Evolutionary conservation across 2,888 invertebrate species (phyloP).

Genomic region (Neelides folsomi): DNA sequence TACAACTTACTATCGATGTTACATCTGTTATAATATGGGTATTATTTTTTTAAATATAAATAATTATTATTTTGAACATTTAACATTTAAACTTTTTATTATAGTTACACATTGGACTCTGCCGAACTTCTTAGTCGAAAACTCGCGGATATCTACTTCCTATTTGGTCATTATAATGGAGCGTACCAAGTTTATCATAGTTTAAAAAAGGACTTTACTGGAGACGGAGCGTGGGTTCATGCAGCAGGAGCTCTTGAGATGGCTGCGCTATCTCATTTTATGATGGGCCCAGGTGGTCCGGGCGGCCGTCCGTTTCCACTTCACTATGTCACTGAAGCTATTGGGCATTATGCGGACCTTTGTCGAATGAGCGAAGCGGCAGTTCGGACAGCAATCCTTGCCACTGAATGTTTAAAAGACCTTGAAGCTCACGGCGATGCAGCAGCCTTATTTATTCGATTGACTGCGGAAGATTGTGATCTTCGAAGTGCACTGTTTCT

Average conservation of each 20-base stretch:
- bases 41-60: no score
- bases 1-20: no score
- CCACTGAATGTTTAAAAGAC: constrained; percentile 71
- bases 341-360: constrained; percentile 71
- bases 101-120: constrained; percentile 34
- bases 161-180: constrained; percentile 83
- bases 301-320: constrained; percentile 27
- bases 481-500: constrained; percentile 80
- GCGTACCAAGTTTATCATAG: constrained; percentile 90
- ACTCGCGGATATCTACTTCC: constrained; percentile 86
- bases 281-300: constrained; percentile 27
- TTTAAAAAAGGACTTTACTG: constrained; percentile 93
- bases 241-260: constrained; percentile 94
- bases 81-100: constrained; percentile 7
- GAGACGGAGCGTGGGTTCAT: constrained; percentile 93
- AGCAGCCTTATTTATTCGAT: constrained; percentile 83
- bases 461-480: constrained; percentile 97
- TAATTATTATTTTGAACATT: no score
- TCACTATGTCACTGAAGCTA: constrained; percentile 77
- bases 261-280: constrained; percentile 62
- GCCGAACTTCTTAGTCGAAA: constrained; percentile 85
- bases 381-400: constrained; percentile 76
- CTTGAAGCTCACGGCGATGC: constrained; percentile 73
- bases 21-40: no score
- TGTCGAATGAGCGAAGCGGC: constrained; percentile 78